Conservation (phyloP, 2,888 invertebrate species). For the Eupithecia abbreviata region DNA sequence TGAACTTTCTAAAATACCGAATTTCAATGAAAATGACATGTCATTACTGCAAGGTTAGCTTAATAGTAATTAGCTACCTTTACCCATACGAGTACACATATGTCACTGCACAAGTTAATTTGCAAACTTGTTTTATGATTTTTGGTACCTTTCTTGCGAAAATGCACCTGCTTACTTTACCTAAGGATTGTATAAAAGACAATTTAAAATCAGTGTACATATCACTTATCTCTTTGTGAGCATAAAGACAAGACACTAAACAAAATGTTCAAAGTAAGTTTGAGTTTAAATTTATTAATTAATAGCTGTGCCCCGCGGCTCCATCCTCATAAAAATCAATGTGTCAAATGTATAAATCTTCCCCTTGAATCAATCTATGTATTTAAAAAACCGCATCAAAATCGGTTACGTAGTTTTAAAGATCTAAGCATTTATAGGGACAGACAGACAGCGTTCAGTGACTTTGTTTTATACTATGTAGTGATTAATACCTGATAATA, state of each 20-base stretch:
- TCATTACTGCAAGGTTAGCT: neutral
- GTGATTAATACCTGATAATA: too few relatives aligned
- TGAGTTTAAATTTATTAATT: neutral
- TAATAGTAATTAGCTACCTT: neutral
- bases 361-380: too few relatives aligned
- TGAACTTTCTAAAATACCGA: too few relatives aligned
- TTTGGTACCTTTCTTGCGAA: slow-evolving; percentile 34
- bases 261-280: slow-evolving; percentile 40
- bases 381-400: too few relatives aligned
- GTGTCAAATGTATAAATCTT: too few relatives aligned
- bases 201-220: slow-evolving; percentile 22
- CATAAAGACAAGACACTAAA: slow-evolving; percentile 19
- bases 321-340: too few relatives aligned
- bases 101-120: slow-evolving; percentile 7
- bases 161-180: slow-evolving; percentile 17
- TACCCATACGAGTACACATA: neutral
- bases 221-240: slow-evolving; percentile 33
- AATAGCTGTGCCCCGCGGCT: too few relatives aligned
- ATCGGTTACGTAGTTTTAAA: too few relatives aligned
- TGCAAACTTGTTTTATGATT: slow-evolving; percentile 16
- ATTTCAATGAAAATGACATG: neutral
- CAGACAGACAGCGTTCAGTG: too few relatives aligned
- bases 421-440: too few relatives aligned
- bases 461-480: too few relatives aligned
- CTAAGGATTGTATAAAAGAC: slow-evolving; percentile 38